Evolutionary conservation across 2,888 invertebrate genomes (phyloP).

Genomic region (Siphlonurus alternatus): DNA sequence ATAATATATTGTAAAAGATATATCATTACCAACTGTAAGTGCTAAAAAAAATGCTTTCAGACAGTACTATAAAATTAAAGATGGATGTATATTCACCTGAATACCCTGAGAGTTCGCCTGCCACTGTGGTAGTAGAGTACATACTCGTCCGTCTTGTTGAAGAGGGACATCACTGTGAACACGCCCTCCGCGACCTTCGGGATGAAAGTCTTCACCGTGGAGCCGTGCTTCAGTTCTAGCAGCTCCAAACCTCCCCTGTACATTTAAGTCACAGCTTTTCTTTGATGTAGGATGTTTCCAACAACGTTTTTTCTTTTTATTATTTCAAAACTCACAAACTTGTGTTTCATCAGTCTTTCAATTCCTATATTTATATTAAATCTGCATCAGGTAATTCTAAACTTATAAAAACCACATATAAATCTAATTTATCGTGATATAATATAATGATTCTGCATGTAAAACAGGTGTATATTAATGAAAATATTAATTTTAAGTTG

Average conservation of each 20-base stretch:
- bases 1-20: too few species aligned
- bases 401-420: too few species aligned
- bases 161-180: conserved; percentile 87
- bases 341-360: too few species aligned
- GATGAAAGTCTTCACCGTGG: conserved; percentile 75
- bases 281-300: too few species aligned
- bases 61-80: background rate
- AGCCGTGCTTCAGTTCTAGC: conserved; percentile 77
- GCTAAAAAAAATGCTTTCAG: background rate
- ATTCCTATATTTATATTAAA: too few species aligned
- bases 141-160: conserved; percentile 85
- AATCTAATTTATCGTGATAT: background rate
- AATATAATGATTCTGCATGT: background rate
- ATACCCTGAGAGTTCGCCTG: conserved; percentile 80
- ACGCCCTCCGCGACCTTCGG: conserved; percentile 93
- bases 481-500: background rate
- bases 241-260: conserved; percentile 81
- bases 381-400: too few species aligned
- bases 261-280: too few species aligned
- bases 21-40: too few species aligned
- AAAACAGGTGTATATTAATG: background rate
- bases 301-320: too few species aligned
- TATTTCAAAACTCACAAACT: too few species aligned
- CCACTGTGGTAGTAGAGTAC: conserved; percentile 96
- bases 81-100: conserved; percentile 37